A percentile compares a stretch with the other conserved stretches of the same genome.
phyloP scores from a whole-genome alignment of 2,888 invertebrate species.

The Nematopogon swammerdamellus region DNA sequence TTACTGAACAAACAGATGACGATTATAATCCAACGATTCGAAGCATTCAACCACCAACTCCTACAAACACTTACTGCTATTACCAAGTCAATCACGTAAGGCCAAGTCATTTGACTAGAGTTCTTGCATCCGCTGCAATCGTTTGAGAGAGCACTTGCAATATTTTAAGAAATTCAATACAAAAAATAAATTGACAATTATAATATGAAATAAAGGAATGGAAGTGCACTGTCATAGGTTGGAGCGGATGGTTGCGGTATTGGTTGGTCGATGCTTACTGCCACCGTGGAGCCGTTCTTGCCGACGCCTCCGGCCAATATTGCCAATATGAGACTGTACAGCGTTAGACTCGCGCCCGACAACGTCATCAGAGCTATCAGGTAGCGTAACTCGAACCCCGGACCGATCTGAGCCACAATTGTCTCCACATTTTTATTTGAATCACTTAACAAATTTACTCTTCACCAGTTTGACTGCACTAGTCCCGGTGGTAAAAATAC shows the following conservation, averaged over 20 bases:
- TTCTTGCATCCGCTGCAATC: too few species aligned
- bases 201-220: too few species aligned
- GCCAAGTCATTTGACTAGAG: too few species aligned
- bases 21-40: background rate
- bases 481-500: too few species aligned
- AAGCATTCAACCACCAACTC: background rate
- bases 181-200: too few species aligned
- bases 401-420: slow-evolving; percentile 26
- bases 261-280: slow-evolving; percentile 65
- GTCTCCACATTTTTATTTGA: background rate
- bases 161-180: too few species aligned
- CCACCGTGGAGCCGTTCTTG: slow-evolving; percentile 98
- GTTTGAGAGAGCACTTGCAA: too few species aligned
- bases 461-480: too few species aligned
- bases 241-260: background rate
- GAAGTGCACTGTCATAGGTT: too few species aligned
- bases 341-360: slow-evolving; percentile 67
- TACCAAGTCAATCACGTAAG: background rate
- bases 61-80: background rate
- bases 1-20: background rate
- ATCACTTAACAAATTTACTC: too few species aligned
- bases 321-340: slow-evolving; percentile 70
- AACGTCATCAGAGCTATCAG: slow-evolving; percentile 72
- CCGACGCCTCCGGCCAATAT: slow-evolving; percentile 91
- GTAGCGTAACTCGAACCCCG: slow-evolving; percentile 70